Conservation (phyloP, 2,113 vertebrate species). For the Syngnathus floridae region DNA sequence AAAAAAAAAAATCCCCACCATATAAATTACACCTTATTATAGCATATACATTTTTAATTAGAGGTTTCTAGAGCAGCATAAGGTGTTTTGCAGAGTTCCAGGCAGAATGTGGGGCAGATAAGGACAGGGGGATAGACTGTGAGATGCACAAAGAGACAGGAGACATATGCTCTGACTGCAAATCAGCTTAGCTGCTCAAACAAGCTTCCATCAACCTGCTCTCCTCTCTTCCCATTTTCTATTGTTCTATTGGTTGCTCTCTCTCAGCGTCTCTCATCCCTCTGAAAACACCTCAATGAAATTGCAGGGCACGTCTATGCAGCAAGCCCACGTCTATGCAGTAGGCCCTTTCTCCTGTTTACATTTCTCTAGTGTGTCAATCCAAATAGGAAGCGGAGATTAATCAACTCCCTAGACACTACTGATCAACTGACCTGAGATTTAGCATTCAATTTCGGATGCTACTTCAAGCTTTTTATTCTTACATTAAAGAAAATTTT, state of each 20-base stretch:
- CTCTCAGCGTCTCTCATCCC: slow-evolving; percentile 2
- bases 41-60: not conserved
- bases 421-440: slow-evolving; percentile 16
- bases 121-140: slow-evolving; percentile 9
- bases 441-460: not conserved
- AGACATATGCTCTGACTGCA: slow-evolving; percentile 52
- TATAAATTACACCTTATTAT: not conserved
- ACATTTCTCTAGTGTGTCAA: slow-evolving; percentile 1
- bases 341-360: not conserved
- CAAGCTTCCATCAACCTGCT: slow-evolving; percentile 34
- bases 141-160: slow-evolving; percentile 27
- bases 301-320: slow-evolving; percentile 7
- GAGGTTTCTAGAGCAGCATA: slow-evolving; percentile 2
- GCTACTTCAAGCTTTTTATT: not conserved
- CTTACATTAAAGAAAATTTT: not conserved
- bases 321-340: slow-evolving; percentile 5
- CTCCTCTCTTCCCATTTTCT: slow-evolving; percentile 15
- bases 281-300: slow-evolving; percentile 18
- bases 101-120: slow-evolving; percentile 12
- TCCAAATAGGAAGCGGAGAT: slow-evolving; percentile 8
- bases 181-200: slow-evolving; percentile 53
- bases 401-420: not conserved
- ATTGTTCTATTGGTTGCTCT: slow-evolving; percentile 21
- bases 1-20: no score
- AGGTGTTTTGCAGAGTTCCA: slow-evolving; percentile 1